A percentile compares a stretch with the other conserved stretches of the same genome.
These are phyloP conservation scores for Poeciliopsis turrubarensis DNA, from an alignment of 2,113 vertebrate genomes.

Conservation along the genomic window DNA sequence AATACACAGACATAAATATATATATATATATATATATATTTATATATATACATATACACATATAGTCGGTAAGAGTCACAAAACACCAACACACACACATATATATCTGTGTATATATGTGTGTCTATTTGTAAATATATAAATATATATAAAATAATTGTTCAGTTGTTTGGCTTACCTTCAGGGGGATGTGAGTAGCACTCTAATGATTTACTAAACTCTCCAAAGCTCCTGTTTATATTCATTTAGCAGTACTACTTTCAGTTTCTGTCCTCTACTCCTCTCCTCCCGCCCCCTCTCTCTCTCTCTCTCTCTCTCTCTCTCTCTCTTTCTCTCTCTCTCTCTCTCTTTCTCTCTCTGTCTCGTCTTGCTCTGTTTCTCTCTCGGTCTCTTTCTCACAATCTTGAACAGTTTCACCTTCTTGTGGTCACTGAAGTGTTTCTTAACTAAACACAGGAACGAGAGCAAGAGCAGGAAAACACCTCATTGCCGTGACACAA, in stretches of 20 bases:
- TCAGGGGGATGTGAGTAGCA: conserved; percentile 32
- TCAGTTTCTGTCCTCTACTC: conserved; percentile 46
- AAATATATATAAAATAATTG: not conserved
- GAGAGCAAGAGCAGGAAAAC: not conserved
- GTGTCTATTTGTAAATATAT: not conserved
- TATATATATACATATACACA: not conserved
- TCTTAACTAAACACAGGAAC: not conserved
- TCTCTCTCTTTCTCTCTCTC: not conserved
- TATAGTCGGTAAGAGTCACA: not conserved
- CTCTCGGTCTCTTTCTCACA: not conserved
- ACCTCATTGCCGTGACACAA: not conserved
- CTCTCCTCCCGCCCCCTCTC: too few relatives aligned
- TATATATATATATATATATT: not conserved
- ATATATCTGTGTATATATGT: not conserved
- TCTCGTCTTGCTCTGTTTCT: not conserved
- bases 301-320: conserved; percentile 4
- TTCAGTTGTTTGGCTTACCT: conserved; percentile 53
- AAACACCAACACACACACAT: not conserved
- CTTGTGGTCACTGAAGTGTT: conserved; percentile 25
- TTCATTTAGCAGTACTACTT: conserved; percentile 51
- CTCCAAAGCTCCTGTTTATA: conserved; percentile 27
- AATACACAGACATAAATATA: not conserved
- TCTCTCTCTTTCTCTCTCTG: not conserved
- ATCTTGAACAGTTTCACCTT: conserved; percentile 13
- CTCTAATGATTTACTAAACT: conserved; percentile 17